A percentile compares a stretch with the other conserved stretches of the same genome.
Evolutionary conservation across 2,113 vertebrate species (phyloP).

Genomic region (Alaudala cheleensis): DNA sequence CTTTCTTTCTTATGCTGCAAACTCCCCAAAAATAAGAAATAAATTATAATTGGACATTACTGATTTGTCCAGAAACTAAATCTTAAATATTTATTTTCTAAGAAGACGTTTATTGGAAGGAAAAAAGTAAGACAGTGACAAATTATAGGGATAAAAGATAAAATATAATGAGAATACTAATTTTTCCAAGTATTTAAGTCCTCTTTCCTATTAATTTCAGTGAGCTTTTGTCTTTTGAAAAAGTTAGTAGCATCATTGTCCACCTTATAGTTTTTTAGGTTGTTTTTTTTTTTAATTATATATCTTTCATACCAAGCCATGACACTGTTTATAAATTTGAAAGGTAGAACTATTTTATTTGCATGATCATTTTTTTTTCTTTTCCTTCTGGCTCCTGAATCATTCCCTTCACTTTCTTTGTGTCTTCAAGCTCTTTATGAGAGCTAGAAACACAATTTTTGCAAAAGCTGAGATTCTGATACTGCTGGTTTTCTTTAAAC

Average conservation of each 20-base stretch:
- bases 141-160: neutral
- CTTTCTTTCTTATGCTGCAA: neutral
- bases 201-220: neutral
- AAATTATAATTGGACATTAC: neutral
- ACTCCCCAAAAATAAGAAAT: neutral
- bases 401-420: neutral
- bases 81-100: neutral
- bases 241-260: neutral
- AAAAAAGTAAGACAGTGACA: neutral
- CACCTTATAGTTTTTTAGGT: neutral
- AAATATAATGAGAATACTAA: rapidly evolving
- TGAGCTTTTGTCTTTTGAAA: neutral
- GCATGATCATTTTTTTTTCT: neutral
- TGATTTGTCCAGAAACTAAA: neutral
- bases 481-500: neutral
- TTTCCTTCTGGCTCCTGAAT: neutral
- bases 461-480: neutral
- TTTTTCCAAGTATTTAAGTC: neutral
- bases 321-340: neutral
- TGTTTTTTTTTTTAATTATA: neutral
- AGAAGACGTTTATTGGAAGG: neutral
- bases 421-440: neutral
- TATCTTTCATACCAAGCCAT: neutral
- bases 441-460: neutral
- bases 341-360: neutral